Base-by-base conservation (phyloP, 2,113 vertebrate genomes). In the Ctenomys sociabilis region DNA sequence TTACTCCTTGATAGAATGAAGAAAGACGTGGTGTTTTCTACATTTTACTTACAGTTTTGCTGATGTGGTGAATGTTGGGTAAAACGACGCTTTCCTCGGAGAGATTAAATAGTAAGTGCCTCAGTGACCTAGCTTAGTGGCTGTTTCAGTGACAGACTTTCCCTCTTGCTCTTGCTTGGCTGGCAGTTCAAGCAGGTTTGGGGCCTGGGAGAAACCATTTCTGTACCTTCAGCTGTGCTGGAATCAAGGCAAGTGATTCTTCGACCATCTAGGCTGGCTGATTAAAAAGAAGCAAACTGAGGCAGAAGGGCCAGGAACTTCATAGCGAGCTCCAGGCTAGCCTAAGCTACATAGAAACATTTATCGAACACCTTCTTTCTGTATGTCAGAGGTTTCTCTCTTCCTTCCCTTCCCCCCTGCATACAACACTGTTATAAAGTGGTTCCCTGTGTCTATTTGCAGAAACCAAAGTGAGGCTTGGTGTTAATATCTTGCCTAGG, bases 1-100 rank as follows among this genome's bases (percentile, higher is more conserved):
- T 98, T 98, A 97, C 98, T 43, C 91, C 84, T 97, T 97, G 97
- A 97, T 98, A 96, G 95, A 96, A 97, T 96, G 98, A 98, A 98
- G 97, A 91, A 97, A 98, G 98, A 89, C 96, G 13, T 95, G 22
- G 92, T 96, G 83, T 95, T 95, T 97, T 66, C 3, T 83, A n/a
- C 96, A 84, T 97, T 98, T 98, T 95, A 97, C 97, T 98, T 97
- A 98, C 86, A 81, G 97, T 98, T 96, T 95, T 97, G 98, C 98
- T 98, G 98, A 98, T 97, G 97, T 87, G 73, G 98, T 97, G 97
- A 97, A 96, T 14, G 85, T 93, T 72, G 97, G 91, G 77, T 96
- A 95, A 97, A 97, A 73, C 6, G 32, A 59, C 64, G 91, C 78
- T 96, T 81, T 95, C 94, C 94, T 91, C 17, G 2, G 93, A 95